Evolutionary conservation across 2,113 vertebrate genomes (phyloP).

Genomic region (Eleginops maclovinus): DNA sequence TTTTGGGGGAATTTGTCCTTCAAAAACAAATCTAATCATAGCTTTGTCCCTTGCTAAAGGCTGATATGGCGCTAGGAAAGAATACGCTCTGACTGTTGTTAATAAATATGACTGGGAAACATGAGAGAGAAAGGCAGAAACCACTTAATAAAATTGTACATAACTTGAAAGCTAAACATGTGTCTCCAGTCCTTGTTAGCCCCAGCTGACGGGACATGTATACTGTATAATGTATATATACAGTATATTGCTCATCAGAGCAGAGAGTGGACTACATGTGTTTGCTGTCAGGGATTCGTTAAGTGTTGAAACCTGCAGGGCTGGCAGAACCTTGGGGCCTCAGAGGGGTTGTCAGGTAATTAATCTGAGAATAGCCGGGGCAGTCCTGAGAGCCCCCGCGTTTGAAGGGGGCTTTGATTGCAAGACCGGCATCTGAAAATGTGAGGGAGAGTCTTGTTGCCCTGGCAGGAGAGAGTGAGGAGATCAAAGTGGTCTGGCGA

Average conservation of each 20-base stretch:
- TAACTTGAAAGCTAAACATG: constrained; percentile 3
- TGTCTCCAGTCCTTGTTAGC: background rate
- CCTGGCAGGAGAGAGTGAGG: constrained; percentile 41
- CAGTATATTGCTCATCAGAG: constrained; percentile 27
- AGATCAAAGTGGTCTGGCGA: constrained; percentile 66
- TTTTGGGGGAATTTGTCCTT: constrained; percentile 20
- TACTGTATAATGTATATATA: constrained; percentile 5
- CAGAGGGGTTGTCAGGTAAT: constrained; percentile 67
- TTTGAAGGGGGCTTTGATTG: constrained; percentile 67
- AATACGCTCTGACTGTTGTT: background rate
- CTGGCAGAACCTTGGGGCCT: constrained; percentile 56
- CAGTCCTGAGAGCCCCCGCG: constrained; percentile 47
- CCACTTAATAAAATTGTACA: background rate
- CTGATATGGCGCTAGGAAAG: constrained; percentile 10
- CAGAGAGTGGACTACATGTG: constrained; percentile 21
- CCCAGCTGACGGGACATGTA: background rate
- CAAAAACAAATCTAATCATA: constrained; percentile 57
- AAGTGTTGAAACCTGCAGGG: constrained; percentile 52
- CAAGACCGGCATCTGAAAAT: constrained; percentile 62
- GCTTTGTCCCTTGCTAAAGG: constrained; percentile 20
- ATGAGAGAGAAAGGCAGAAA: constrained; percentile 13
- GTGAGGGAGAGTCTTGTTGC: constrained; percentile 60
- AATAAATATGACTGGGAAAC: constrained; percentile 11
- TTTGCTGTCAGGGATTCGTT: constrained; percentile 39
- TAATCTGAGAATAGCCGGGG: constrained; percentile 60